phyloP scores from a whole-genome alignment of 92 coral and sea anemone species.

The Isaurus tuberculatus region DNA sequence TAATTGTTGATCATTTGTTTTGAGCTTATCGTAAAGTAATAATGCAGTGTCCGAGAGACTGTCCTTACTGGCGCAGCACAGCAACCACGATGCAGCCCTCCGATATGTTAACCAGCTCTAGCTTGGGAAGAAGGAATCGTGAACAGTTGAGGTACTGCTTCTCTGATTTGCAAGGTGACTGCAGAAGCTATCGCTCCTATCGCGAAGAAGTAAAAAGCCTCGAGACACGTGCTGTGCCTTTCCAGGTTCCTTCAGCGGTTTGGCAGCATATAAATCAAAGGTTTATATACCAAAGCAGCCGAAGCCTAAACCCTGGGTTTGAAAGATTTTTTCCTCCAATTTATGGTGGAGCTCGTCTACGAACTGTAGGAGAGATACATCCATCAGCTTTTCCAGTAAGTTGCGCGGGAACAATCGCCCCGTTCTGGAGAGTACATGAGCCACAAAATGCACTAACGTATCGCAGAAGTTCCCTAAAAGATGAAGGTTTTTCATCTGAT shows the following conservation, averaged over 20 bases:
- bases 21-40: slow-evolving; percentile 13
- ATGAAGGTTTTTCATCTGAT: not conserved
- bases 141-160: slow-evolving; percentile 16
- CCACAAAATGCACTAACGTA: not conserved
- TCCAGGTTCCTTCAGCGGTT: slow-evolving; percentile 10
- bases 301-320: slow-evolving; percentile 17
- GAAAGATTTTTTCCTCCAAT: slow-evolving; percentile 33
- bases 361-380: not conserved
- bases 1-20: not conserved
- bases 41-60: slow-evolving; percentile 46
- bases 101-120: slow-evolving; percentile 12
- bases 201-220: slow-evolving; percentile 16
- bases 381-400: slow-evolving; percentile 21
- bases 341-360: slow-evolving; percentile 19
- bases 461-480: not conserved
- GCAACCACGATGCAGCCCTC: slow-evolving; percentile 13
- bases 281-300: not conserved
- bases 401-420: slow-evolving; percentile 7
- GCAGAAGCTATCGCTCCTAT: not conserved
- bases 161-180: slow-evolving; percentile 18
- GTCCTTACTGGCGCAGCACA: slow-evolving; percentile 22
- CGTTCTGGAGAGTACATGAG: slow-evolving; percentile 11
- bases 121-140: not conserved
- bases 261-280: slow-evolving; percentile 37
- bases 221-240: slow-evolving; percentile 20